Conservation (phyloP, 2,888 invertebrate genomes). For the Lasius fuliginosus region DNA sequence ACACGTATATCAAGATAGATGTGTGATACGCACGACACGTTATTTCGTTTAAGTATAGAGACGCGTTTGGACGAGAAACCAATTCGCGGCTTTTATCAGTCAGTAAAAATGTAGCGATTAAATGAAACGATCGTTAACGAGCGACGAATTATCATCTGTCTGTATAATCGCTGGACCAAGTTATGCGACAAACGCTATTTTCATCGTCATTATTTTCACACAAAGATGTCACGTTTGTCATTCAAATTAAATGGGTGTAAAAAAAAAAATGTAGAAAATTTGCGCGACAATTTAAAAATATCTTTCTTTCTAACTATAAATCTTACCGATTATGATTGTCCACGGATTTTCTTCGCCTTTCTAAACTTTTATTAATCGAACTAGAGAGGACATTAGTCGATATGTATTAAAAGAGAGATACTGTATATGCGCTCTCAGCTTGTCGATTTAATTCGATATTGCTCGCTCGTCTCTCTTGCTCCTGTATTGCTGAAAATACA, state of each 20-base stretch:
- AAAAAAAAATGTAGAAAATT: neutral
- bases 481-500: slow-evolving; percentile 7
- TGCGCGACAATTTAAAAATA: neutral
- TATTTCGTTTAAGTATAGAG: slow-evolving; percentile 28
- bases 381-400: neutral
- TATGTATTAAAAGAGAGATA: neutral
- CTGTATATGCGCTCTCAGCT: neutral
- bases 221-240: neutral
- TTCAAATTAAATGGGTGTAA: neutral
- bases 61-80: slow-evolving; percentile 12
- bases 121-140: neutral
- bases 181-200: neutral
- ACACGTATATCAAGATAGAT: slow-evolving; percentile 44
- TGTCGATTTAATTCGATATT: neutral
- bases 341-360: neutral
- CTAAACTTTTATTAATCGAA: neutral
- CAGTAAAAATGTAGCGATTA: neutral
- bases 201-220: neutral
- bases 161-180: neutral
- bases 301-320: neutral
- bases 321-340: neutral
- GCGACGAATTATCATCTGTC: neutral
- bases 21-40: slow-evolving; percentile 3
- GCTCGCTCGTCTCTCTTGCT: neutral
- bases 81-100: neutral